Conservation (phyloP, 2,888 invertebrate genomes). For the Scaptomyza flava region DNA sequence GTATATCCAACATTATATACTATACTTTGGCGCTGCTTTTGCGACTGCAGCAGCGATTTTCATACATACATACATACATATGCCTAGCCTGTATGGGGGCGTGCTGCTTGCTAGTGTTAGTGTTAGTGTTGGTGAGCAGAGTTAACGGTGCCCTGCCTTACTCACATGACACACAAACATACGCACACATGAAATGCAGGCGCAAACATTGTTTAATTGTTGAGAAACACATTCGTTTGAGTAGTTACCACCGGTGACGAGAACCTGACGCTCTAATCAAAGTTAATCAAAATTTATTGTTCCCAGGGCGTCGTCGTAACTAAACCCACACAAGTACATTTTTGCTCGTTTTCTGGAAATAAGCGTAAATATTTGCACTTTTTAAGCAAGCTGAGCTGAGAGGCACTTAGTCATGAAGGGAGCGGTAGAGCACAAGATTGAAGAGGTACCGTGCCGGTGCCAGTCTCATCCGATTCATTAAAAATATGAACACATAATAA, state of each 20-base stretch:
- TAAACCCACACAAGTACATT: slow-evolving; percentile 22
- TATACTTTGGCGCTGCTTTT: slow-evolving; percentile 33
- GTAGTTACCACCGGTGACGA: slow-evolving; percentile 15
- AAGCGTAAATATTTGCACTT: slow-evolving; percentile 48
- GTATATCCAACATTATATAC: slow-evolving; percentile 37
- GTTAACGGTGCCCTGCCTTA: slow-evolving; percentile 35
- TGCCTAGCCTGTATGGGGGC: slow-evolving; percentile 49
- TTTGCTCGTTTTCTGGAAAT: slow-evolving; percentile 5
- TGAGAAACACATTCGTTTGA: slow-evolving; percentile 28
- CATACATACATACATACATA: slow-evolving; percentile 17
- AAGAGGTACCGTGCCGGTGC: slow-evolving; percentile 14
- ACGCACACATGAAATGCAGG: slow-evolving; percentile 16
- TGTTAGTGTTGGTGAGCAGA: slow-evolving; percentile 30
- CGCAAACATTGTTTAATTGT: slow-evolving; percentile 54
- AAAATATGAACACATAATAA: slow-evolving; percentile 40
- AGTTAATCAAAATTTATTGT: slow-evolving; percentile 62
- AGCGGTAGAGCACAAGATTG: slow-evolving; percentile 7
- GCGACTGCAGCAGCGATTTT: slow-evolving; percentile 35
- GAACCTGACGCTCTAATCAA: slow-evolving; percentile 58
- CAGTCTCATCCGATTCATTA: slow-evolving; percentile 31
- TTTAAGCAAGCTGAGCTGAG: slow-evolving; percentile 32
- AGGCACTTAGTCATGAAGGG: not conserved
- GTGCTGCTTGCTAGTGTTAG: slow-evolving; percentile 30
- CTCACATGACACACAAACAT: slow-evolving; percentile 36
- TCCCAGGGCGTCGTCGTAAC: slow-evolving; percentile 31